These are phyloP conservation scores for Agriotes lineatus DNA, from an alignment of 2,888 invertebrate species.

Conservation along the genomic window DNA sequence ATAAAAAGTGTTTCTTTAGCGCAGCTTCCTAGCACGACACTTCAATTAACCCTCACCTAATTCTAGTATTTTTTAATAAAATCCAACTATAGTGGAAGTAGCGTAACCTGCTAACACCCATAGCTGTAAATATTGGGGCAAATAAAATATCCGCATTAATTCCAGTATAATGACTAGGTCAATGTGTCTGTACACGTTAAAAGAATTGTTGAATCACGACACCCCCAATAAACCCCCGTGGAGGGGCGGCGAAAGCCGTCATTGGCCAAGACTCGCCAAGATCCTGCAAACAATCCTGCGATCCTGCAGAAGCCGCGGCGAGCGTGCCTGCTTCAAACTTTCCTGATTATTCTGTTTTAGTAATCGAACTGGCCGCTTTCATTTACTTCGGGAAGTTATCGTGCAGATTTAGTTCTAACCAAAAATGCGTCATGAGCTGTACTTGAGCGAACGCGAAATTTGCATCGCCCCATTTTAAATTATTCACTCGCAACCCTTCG, in stretches of 20 bases:
- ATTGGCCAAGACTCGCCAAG: constrained; percentile 58
- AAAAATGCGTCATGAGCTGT: too few species aligned
- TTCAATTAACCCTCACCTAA: too few species aligned
- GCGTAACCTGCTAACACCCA: neutral
- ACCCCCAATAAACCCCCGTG: constrained; percentile 48
- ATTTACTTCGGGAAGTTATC: too few species aligned
- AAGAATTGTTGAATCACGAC: constrained; percentile 57
- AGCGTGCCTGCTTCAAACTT: constrained; percentile 36
- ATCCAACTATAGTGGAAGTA: neutral
- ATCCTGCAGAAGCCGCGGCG: constrained; percentile 47
- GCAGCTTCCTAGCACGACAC: too few species aligned
- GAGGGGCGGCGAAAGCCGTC: constrained; percentile 51
- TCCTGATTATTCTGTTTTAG: too few species aligned
- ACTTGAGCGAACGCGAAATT: too few species aligned
- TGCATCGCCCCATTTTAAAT: too few species aligned
- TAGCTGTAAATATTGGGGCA: neutral
- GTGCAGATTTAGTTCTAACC: too few species aligned
- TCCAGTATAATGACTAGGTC: constrained; percentile 54
- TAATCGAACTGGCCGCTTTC: too few species aligned
- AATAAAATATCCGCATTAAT: constrained; percentile 14
- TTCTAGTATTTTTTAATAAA: neutral
- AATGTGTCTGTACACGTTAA: constrained; percentile 58
- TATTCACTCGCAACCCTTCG: too few species aligned
- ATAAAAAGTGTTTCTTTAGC: too few species aligned
- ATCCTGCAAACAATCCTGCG: constrained; percentile 48